Percentiles rank a stretch among this genome's conserved stretches.
phyloP scores from a whole-genome alignment of 2,797 vertebrate genomes.

The Nannoperca australis region DNA sequence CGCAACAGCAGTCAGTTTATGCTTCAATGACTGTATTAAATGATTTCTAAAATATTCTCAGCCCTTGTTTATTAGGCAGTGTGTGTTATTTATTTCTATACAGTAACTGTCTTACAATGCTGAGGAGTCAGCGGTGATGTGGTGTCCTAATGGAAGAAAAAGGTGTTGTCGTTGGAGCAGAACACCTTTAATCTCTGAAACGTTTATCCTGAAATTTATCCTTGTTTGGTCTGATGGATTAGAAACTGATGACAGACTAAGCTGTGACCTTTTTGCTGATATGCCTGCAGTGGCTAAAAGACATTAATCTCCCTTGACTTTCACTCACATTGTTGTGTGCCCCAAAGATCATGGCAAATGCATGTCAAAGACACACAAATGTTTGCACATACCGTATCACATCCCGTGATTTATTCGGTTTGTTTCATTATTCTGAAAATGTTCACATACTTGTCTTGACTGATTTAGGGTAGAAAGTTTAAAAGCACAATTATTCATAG shows the following conservation, averaged over 20 bases:
- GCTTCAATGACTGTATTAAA: constrained; percentile 3
- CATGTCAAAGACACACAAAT: constrained; percentile 13
- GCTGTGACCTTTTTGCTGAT: constrained; percentile 50
- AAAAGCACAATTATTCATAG: neutral
- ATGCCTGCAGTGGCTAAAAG: constrained; percentile 30
- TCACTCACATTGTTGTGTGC: constrained; percentile 24
- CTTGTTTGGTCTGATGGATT: constrained; percentile 56
- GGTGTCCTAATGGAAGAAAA: constrained; percentile 3
- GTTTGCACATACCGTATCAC: neutral
- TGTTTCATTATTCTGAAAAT: neutral
- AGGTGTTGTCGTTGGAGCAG: constrained; percentile 16
- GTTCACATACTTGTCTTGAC: neutral
- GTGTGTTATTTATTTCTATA: constrained; percentile 9
- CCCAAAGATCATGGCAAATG: constrained; percentile 11
- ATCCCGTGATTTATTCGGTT: too few species aligned
- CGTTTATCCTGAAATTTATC: constrained; percentile 39
- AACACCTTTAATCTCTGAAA: constrained; percentile 51
- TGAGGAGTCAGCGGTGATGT: neutral
- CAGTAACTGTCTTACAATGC: constrained; percentile 2
- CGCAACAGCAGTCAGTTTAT: constrained; percentile 24
- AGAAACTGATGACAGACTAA: constrained; percentile 48
- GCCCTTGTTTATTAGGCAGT: neutral
- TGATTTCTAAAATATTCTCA: constrained; percentile 14
- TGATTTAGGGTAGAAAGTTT: neutral
- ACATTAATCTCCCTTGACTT: constrained; percentile 46